Evolutionary conservation across 2,888 invertebrate genomes (phyloP), one percentile per base, ranked within the genome.

Genomic region (Leistus spinibarbis): DNA sequence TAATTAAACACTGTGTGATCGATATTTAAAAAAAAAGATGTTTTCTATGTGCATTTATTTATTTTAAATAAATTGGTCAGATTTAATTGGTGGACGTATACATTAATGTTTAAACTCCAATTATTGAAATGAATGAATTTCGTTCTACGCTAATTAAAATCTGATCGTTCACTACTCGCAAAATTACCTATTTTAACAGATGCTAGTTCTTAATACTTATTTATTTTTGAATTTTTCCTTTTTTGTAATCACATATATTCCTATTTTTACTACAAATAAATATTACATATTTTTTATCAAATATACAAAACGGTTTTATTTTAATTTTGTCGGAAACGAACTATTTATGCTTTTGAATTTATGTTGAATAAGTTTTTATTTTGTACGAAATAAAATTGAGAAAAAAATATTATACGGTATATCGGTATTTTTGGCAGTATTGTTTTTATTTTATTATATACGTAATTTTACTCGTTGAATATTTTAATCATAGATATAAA

Each of bases 231-330:
- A 72, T 40, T 73, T 57, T 56, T 66, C 60, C 57, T 73, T 64
- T 65, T 60, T 67, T 73, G 56, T 73, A 64, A 73, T 63, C 57
- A 60, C 67, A 73, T 19, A 40, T 73, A 72, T 27, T 72, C 64
- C 66, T 72, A 66, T 20, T 67, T 67, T 66, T 73, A 67, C 60
- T 67, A 73, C 54, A 67, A 72, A 73, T 60, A 69, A 71, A 63
- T 54, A 60, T 64, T 71, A 66, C 62, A 40, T 67, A 73, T 62
- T 67, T 67, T 13, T 53, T 67, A 56, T 57, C 66, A 54, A 68
- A 40, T 40, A 40, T 7, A 40, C 3, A 23, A 57, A 60, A 64
- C 64, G 60, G 60, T 10, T 60, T 19, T 54, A 22, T 54, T 19
- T 62, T 22, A 64, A 23, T 71, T 54, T 53, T 53, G 20, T 22